These are phyloP conservation scores for Tetragnatha versicolor DNA, from an alignment of 1,140 invertebrate genomes.

Conservation along the genomic window DNA sequence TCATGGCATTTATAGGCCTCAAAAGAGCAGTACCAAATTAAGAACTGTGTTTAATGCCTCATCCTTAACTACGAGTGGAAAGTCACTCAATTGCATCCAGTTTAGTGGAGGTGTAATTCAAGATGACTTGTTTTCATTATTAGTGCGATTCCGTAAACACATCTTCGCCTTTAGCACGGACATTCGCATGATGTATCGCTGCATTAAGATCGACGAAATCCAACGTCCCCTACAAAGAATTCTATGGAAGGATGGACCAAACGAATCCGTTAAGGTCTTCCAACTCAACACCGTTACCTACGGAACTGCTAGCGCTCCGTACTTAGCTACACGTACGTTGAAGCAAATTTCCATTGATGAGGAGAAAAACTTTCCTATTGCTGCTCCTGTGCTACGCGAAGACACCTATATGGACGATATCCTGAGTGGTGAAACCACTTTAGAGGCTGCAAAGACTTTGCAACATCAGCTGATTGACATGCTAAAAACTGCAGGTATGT, in stretches of 20 bases:
- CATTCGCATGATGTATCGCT: slow-evolving; percentile 53
- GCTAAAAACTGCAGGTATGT: not conserved
- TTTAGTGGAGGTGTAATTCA: slow-evolving; percentile 37
- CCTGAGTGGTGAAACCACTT: no score
- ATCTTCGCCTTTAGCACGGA: slow-evolving; percentile 32
- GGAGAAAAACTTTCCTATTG: slow-evolving; percentile 56
- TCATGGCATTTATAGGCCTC: not conserved
- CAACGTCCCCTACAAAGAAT: slow-evolving; percentile 62
- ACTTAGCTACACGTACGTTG: slow-evolving; percentile 59
- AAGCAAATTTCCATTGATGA: slow-evolving; percentile 59
- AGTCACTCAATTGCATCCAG: slow-evolving; percentile 51
- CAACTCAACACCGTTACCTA: slow-evolving; percentile 61
- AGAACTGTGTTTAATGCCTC: slow-evolving; percentile 47
- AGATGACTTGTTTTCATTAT: slow-evolving; percentile 36
- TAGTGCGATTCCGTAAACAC: slow-evolving; percentile 50
- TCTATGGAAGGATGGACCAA: slow-evolving; percentile 61
- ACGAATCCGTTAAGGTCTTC: slow-evolving; percentile 59
- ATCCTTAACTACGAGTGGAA: not conserved
- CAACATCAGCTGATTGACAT: not conserved
- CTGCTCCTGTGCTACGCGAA: slow-evolving; percentile 34
- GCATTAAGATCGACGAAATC: slow-evolving; percentile 7
- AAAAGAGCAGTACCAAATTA: slow-evolving; percentile 38
- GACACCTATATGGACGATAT: slow-evolving; percentile 60
- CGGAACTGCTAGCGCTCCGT: slow-evolving; percentile 61
- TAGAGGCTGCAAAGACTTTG: slow-evolving; percentile 56